Evolutionary conservation across 2,797 vertebrate genomes (phyloP).

Genomic region (Schizothorax lantsangensis): DNA sequence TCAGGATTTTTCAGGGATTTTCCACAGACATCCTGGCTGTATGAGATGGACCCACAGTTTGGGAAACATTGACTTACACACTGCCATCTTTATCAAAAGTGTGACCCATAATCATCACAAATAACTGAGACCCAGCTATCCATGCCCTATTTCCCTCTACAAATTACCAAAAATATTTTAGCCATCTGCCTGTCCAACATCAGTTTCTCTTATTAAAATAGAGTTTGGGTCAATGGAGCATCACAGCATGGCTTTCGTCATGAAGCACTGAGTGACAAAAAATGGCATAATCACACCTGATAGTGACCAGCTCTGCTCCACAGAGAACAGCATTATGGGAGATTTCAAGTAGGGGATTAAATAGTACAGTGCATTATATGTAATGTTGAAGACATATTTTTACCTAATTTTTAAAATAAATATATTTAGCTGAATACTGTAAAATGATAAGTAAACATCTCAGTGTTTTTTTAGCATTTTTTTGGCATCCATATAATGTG

Average conservation of each 20-base stretch:
- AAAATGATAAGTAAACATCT: not conserved
- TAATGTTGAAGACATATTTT: not conserved
- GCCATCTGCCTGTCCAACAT: not conserved
- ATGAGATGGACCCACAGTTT: not conserved
- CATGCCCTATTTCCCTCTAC: not conserved
- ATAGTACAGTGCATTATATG: not conserved
- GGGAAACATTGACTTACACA: not conserved
- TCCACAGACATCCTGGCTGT: not conserved
- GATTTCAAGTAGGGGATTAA: not conserved
- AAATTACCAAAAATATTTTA: not conserved
- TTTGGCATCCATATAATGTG: conserved; percentile 14
- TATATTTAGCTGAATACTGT: not conserved
- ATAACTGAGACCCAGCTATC: not conserved
- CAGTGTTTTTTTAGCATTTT: not conserved
- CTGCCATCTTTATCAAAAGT: not conserved
- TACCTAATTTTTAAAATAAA: not conserved
- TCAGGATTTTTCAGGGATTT: not conserved
- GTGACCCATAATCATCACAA: not conserved
- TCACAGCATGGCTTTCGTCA: conserved; percentile 19
- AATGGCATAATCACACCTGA: conserved; percentile 46
- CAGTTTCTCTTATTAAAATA: not conserved
- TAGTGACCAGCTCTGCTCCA: conserved; percentile 1
- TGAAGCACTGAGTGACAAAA: conserved; percentile 28
- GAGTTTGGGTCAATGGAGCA: conserved; percentile 23
- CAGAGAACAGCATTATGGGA: conserved; percentile 8